Evolutionary conservation across 2,888 invertebrate genomes (phyloP), one percentile per base, ranked within the genome.

Genomic region (Erpobdella octoculata): DNA sequence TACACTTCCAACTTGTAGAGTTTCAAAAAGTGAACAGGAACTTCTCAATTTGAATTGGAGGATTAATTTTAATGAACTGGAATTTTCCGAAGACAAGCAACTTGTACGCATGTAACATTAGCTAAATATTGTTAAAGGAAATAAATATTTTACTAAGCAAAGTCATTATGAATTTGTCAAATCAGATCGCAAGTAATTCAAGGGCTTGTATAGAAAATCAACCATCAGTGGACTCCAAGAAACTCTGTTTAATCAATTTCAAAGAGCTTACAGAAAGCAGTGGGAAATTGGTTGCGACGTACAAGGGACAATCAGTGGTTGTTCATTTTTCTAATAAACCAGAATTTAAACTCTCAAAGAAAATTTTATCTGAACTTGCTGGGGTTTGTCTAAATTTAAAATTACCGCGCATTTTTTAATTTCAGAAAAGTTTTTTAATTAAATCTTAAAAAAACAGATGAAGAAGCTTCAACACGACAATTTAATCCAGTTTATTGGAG

Each of bases 21-120:
- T 65, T n/a, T 65, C 33, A 5, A 65, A 65, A 25, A 65, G 38
- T 21, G 65, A 65, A n/a, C 65, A 65, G n/a, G 21, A 65, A 36
- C 35, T 65, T 36, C 36, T 37, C 18, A 65, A 65, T 36, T 37
- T 37, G 65, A n/a, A 21, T 18, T 65, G 65, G 65, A 37, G 28
- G 38, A 65, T 65, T 28, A 37, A 37, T 37, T 65, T 35, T 25
- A 36, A 35, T 35, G 65, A 65, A 6, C 21, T 65, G 65, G 65
- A 65, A 65, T 65, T 65, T 38, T 21, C 38, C n/a, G 25, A n/a
- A n/a, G n/a, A n/a, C n/a, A n/a, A n/a, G n/a, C n/a, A n/a, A n/a
- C n/a, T n/a, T n/a, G n/a, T n/a, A n/a, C n/a, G n/a, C n/a, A n/a
- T n/a, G n/a, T n/a, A n/a, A n/a, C n/a, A n/a, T n/a, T n/a, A n/a